Percentiles rank a stretch among this genome's conserved stretches.
Conservation (phyloP, 2,113 vertebrate species). For the Cynoglossus semilaevis region DNA sequence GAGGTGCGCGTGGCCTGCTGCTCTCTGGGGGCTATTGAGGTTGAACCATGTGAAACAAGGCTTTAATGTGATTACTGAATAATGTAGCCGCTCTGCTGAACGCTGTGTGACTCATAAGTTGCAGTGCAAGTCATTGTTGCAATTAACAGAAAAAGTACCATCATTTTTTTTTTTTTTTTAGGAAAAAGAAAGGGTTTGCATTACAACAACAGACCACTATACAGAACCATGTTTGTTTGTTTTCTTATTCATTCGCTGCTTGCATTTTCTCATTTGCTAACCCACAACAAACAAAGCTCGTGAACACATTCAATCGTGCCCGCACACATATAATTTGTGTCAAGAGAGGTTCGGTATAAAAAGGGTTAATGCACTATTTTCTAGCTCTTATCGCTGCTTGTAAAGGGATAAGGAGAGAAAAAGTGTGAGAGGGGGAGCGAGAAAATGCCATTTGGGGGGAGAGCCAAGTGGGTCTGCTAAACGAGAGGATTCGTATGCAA, state of each 20-base stretch:
- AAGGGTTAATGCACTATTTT: constrained; percentile 71
- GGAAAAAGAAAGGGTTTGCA: not conserved
- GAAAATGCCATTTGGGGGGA: constrained; percentile 76
- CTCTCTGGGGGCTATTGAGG: constrained; percentile 39
- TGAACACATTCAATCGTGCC: constrained; percentile 37
- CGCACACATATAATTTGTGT: constrained; percentile 55
- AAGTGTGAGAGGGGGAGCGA: constrained; percentile 57
- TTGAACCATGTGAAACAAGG: constrained; percentile 39
- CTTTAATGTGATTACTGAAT: constrained; percentile 44
- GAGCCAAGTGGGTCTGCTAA: constrained; percentile 77
- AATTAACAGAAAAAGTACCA: not conserved
- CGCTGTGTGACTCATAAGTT: constrained; percentile 22
- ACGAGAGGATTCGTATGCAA: constrained; percentile 79
- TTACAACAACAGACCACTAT: constrained; percentile 1
- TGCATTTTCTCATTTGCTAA: constrained; percentile 51
- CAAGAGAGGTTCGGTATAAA: constrained; percentile 52
- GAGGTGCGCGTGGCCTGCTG: constrained; percentile 27
- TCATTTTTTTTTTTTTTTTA: not conserved
- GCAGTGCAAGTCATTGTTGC: constrained; percentile 6
- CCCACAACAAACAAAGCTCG: constrained; percentile 56
- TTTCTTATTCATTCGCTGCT: constrained; percentile 45
- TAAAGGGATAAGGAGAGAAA: constrained; percentile 70
- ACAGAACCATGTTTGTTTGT: constrained; percentile 40
- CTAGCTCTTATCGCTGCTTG: constrained; percentile 68
- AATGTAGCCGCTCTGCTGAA: constrained; percentile 35